Percentiles rank a stretch among this genome's conserved stretches.
phyloP scores from a whole-genome alignment of 2,113 vertebrate species.

The Oreotrochilus melanogaster region DNA sequence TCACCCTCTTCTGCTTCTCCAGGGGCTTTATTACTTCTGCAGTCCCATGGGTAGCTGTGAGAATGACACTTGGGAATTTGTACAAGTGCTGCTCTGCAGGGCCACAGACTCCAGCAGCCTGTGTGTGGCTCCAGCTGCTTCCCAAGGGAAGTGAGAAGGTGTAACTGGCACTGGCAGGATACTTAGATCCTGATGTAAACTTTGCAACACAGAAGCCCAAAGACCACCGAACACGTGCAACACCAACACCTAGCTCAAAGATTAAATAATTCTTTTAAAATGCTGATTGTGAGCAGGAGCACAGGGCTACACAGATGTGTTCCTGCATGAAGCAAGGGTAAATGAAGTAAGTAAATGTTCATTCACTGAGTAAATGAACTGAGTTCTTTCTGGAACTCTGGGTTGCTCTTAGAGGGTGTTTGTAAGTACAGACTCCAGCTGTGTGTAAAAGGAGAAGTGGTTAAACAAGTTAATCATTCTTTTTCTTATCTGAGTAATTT shows the following conservation, averaged over 20 bases:
- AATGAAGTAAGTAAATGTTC: too few species aligned
- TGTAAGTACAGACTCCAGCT: neutral
- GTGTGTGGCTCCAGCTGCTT: neutral
- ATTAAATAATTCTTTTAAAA: neutral
- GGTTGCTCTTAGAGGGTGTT: neutral
- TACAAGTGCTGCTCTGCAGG: neutral
- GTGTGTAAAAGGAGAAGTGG: neutral
- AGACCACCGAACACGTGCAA: neutral
- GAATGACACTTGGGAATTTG: neutral
- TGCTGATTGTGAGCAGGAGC: neutral
- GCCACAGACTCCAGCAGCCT: neutral
- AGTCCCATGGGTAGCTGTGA: too few species aligned
- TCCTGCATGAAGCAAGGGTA: neutral
- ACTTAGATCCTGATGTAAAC: neutral
- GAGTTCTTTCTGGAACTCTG: neutral
- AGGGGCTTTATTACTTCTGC: neutral
- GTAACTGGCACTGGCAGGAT: rapidly evolving
- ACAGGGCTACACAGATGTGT: rapidly evolving
- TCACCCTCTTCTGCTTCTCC: neutral
- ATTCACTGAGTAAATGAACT: neutral
- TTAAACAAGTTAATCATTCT: neutral
- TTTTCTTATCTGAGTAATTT: neutral
- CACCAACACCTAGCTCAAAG: neutral
- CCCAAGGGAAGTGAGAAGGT: neutral
- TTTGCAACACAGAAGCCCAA: neutral